Base-by-base conservation (phyloP, 2,888 invertebrate genomes). In the Drosophila lutescens region DNA sequence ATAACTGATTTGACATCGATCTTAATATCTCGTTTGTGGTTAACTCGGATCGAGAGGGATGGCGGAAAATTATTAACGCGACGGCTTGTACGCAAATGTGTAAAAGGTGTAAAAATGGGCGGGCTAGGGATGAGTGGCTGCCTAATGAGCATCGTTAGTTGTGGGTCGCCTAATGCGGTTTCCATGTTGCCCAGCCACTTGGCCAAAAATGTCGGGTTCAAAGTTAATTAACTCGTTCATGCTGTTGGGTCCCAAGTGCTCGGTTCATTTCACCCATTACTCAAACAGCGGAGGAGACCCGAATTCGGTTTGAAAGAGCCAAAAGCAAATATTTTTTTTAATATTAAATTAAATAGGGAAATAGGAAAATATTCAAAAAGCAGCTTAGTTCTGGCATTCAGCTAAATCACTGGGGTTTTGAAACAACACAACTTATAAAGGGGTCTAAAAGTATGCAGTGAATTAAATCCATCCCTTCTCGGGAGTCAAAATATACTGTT, bases 181-280 rank as follows among this genome's bases (percentile, higher is more conserved):
- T 71, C 71, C 73, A 57, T 80, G 83, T 80, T 87, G 55, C 47
- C 47, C 50, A 46, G 41, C 54, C 44, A 69, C 78, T 72, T 56
- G 77, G 68, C 76, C 76, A 63, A 69, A 77, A 85, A 85, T 80
- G 80, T 87, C 80, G 87, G 86, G 86, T 86, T 84, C 80, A 85
- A 86, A 82, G 76, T 87, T 86, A 82, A 86, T 84, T 87, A 87
- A 70, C 70, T 69, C 36, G 50, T 9, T 55, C 53, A 23, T 20
- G 53, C 43, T 56, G 50, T 57, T 30, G 49, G 12, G 23, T 40
- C 32, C 38, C 36, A 23, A 38, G n/a, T 20, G 4, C 43, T 57
- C 44, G 58, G 65, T 36, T 55, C 38, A 66, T 66, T 66, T 46
- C 44, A 54, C 65, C 67, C 66, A 55, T 26, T 26, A 23, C 61